These are phyloP conservation scores for Enteromius unitaeniatus DNA, from an alignment of 2,797 vertebrate genomes.

Conservation along the genomic window DNA sequence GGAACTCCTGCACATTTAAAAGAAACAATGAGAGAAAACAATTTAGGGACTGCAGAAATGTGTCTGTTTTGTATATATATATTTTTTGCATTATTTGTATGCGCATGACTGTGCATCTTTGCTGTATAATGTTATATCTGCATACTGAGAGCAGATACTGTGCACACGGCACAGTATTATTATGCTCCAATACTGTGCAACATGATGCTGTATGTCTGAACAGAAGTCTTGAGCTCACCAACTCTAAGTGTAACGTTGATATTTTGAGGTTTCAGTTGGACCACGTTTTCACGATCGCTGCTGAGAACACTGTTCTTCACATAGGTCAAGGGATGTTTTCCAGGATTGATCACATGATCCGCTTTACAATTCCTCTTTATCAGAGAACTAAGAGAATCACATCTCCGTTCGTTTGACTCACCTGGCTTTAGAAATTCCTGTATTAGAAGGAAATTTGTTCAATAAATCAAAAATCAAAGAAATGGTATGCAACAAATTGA, in stretches of 20 bases:
- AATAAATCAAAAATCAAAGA: not conserved
- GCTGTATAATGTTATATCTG: not conserved
- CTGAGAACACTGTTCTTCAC: conserved; percentile 69
- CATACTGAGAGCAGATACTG: not conserved
- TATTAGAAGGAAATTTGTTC: not conserved
- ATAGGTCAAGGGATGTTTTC: conserved; percentile 14
- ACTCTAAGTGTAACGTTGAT: conserved; percentile 71
- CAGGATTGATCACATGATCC: conserved; percentile 66
- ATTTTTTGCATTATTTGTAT: not conserved
- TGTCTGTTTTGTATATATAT: not conserved
- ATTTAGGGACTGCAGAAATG: not conserved
- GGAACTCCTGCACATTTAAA: conserved; percentile 70
- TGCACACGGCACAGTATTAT: no score
- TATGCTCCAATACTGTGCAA: no score
- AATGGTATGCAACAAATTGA: not conserved
- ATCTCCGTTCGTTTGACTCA: conserved; percentile 73
- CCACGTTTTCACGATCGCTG: conserved; percentile 60
- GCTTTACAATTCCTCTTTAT: conserved; percentile 66
- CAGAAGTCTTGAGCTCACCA: conserved; percentile 64
- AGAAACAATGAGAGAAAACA: not conserved
- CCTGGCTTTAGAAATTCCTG: conserved; percentile 77
- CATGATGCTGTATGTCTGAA: not conserved
- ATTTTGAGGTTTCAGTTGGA: conserved; percentile 78
- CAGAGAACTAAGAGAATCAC: conserved; percentile 70
- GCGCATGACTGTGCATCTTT: not conserved